Evolutionary conservation across 2,113 vertebrate species (phyloP), one percentile per base, ranked within the genome.

Genomic region (Geothlypis trichas): DNA sequence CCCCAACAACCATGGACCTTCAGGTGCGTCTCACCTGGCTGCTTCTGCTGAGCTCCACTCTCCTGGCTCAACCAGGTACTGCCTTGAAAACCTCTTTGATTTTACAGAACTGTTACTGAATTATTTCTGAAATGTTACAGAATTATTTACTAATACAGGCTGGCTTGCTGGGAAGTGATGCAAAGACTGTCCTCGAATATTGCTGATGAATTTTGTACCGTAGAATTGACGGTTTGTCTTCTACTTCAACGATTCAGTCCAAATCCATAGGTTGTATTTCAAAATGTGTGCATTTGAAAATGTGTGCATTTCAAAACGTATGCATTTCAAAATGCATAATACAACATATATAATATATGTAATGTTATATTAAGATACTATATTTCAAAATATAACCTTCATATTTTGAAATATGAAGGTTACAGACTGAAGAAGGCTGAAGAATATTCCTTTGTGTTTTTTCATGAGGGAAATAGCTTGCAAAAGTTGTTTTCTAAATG

Each of bases 1-100:
- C 2, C 3, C 2, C 30, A 5, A 8, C 0, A 10, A 74, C 33
- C 67, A 97, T 96, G 95, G 63, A 74, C 51, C 75, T 24, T 2
- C 87, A 5, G 4, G 13, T 51, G 35, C 77, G 30, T 3, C 85
- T 97, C 85, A 59, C 87, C 22, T 94, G 89, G 87, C 11, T 95
- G 92, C 90, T 97, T 5, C 87, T 96, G 62, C 26, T 95, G 17
- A 92, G 84, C 52, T 27, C 90, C n/a, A 2, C 87, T 42, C 82
- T 97, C 22, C 90, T 95, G 2, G 8, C 65, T 15, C 13, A 77
- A 47, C 75, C 95, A 97, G 96, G 95, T 96, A 97, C 46, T 9
- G 71, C 52, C 24, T 18, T 22, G 24, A 14, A 59, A 37, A 26
- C 15, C 10, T 37, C 24, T 24, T 26, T 59, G 58, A 59, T 59